These are phyloP conservation scores for Apostichopus californicus DNA, from an alignment of 35 echinoderm and acorn worm species.

Conservation along the genomic window DNA sequence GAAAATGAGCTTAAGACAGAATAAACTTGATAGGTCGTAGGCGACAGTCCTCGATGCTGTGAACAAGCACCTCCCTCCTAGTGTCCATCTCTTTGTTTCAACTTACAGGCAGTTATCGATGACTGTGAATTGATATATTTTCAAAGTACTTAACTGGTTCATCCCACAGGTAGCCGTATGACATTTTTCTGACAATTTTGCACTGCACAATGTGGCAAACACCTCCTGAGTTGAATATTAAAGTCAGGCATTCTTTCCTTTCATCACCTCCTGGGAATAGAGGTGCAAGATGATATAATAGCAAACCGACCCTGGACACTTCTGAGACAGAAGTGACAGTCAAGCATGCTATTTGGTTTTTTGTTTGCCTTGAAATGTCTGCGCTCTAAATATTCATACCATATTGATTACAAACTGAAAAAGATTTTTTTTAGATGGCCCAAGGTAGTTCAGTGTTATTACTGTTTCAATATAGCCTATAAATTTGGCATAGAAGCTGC, in stretches of 20 bases:
- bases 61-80: background rate
- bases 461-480: no score
- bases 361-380: no score
- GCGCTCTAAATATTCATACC: no score
- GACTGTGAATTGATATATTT: slow-evolving; percentile 5
- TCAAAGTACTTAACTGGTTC: background rate
- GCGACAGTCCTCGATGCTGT: background rate
- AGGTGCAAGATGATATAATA: background rate
- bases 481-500: no score
- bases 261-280: background rate
- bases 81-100: background rate
- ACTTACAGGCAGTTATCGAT: background rate
- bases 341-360: background rate
- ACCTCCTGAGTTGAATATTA: background rate
- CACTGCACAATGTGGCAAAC: background rate
- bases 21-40: background rate
- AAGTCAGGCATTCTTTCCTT: background rate
- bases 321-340: background rate
- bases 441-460: no score
- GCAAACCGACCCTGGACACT: background rate
- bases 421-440: no score
- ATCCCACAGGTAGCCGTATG: background rate
- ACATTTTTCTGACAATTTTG: background rate
- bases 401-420: no score
- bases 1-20: background rate